Evolutionary conservation across 2,113 vertebrate genomes (phyloP).

Genomic region (Cavia porcellus): DNA sequence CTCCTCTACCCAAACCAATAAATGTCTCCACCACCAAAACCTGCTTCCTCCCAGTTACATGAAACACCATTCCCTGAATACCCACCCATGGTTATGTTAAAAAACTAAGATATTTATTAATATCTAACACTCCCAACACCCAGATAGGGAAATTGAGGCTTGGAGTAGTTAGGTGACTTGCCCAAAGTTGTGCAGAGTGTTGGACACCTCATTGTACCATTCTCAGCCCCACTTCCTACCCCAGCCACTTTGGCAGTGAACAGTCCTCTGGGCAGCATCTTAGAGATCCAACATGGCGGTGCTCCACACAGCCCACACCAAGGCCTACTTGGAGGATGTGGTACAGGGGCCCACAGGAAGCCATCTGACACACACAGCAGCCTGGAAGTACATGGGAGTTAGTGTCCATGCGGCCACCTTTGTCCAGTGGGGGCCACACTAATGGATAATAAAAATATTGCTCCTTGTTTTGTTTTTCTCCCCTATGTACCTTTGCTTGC

Average conservation of each 20-base stretch:
- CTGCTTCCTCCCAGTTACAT: not conserved
- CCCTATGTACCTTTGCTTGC: not conserved
- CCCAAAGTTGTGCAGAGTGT: not conserved
- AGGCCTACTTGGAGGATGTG: not conserved
- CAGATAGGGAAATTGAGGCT: conserved; percentile 26
- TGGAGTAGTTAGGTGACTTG: not conserved
- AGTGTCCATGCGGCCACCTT: not conserved
- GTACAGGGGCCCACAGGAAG: not conserved
- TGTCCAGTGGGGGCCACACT: not conserved
- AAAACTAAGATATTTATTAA: not conserved
- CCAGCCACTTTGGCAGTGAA: not conserved
- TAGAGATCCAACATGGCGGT: accelerated
- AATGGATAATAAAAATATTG: not conserved
- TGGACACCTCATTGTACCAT: not conserved
- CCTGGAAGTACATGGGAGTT: not conserved
- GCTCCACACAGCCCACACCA: accelerated
- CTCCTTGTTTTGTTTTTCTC: not conserved
- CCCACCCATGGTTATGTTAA: not conserved
- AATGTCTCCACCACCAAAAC: not conserved
- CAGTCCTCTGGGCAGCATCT: not conserved
- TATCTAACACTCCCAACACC: not conserved
- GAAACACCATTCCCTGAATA: not conserved
- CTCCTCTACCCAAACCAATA: not conserved
- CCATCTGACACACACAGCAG: not conserved
- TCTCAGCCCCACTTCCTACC: not conserved